Evolutionary conservation across 2,797 vertebrate genomes (phyloP), one percentile per base, ranked within the genome.

Genomic region (Ammospiza maritima): DNA sequence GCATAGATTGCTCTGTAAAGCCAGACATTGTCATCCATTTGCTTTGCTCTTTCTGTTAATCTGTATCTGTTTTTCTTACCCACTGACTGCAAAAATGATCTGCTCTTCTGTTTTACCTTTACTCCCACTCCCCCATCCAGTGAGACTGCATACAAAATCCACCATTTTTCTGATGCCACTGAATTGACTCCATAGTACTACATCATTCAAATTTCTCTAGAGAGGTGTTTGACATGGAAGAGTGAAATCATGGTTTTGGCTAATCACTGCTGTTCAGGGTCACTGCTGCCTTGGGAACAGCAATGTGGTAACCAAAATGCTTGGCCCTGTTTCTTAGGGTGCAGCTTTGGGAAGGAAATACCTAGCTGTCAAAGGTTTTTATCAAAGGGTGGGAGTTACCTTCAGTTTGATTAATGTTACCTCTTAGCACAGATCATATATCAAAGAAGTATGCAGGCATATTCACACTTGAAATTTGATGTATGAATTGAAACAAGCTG

Each of bases 371-470:
- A 93, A 78, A 73, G 77, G 47, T 62, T 92, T 85, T 94, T 96
- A 91, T 92, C 85, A 84, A 93, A 93, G 75, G 32, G 44, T 78
- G 62, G 82, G 88, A 93, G 86, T 77, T 76, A 36, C 83, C 72
- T 93, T 95, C 90, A 82, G 74, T 57, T 90, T 95, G 90, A 95
- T 95, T 88, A 95, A 95, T 93, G 84, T 56, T 85, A 66, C 85
- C 73, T 90, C 64, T 92, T 93, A 90, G 47, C 64, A 75, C 64
- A 91, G 74, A 73, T 92, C 83, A 29, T 73, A 67, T 94, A 93
- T 94, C 89, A 94, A 89, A 94, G 90, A 94, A 53, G 36, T 83
- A n/a, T 74, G 51, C 72, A 87, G 76, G 56, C 90, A 85, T 62
- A 86, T 72, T 96, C 89, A 80, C 89, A 85, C 89, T 89, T 92